These are phyloP conservation scores for Subanguina moxae DNA, from an alignment of 1,140 invertebrate species.

Conservation along the genomic window DNA sequence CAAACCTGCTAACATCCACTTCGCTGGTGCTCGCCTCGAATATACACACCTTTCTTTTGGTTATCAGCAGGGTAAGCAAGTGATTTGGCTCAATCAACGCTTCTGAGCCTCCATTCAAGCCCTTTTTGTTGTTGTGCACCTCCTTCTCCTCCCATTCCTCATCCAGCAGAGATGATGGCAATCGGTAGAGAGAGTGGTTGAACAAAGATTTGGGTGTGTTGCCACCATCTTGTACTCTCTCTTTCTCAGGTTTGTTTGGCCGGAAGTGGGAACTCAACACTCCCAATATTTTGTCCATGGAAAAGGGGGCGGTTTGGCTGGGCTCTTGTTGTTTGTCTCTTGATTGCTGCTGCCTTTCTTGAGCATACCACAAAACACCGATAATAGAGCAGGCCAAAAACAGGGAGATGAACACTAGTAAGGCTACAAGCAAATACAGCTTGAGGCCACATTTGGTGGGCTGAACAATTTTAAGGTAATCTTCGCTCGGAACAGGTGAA, in stretches of 20 bases:
- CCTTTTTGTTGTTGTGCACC: background rate
- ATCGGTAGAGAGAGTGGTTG: no score
- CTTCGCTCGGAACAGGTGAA: background rate
- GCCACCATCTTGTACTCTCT: no score
- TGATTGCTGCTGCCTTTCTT: background rate
- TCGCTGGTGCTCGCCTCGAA: constrained; percentile 20
- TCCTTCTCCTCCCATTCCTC: no score
- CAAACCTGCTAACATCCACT: constrained; percentile 14
- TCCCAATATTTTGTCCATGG: no score
- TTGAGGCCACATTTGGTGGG: background rate
- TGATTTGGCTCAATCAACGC: constrained; percentile 13
- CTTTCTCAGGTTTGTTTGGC: no score
- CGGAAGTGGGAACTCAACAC: no score
- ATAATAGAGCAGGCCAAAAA: background rate
- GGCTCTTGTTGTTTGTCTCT: no score
- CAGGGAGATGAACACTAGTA: background rate
- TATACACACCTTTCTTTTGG: constrained; percentile 17
- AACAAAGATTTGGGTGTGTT: no score
- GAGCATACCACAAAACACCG: background rate
- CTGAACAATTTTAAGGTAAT: background rate
- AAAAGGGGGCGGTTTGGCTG: no score
- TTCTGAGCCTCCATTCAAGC: background rate
- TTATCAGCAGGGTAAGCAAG: constrained; percentile 13
- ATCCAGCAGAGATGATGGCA: no score
- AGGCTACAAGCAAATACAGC: background rate